Base-by-base conservation (phyloP, 2,797 vertebrate species). In the Phrynocephalus forsythii region DNA sequence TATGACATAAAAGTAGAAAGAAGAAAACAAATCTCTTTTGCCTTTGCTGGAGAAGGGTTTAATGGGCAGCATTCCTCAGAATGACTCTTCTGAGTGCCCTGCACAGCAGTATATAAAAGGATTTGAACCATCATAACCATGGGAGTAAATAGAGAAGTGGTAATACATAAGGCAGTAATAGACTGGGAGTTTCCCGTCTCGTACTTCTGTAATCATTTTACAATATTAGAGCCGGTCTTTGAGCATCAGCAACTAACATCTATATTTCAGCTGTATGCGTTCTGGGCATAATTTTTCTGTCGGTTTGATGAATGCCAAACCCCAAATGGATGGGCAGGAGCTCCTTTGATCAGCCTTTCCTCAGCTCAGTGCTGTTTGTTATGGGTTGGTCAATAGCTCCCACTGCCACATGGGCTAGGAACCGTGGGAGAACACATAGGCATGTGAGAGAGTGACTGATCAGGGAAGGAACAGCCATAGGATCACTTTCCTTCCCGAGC, bases 51-150 rank as follows among this genome's bases (percentile, higher is more conserved):
- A 90, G 28, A n/a, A 75, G 86, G 84, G 82, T 44, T 86, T 87
- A 91, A 52, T 86, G 63, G 84, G 82, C 90, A 95, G 80, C 0
- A 0, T 7, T 83, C 6, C 24, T 90, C 48, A 79, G 69, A 90
- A 48, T 24, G 78, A 80, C 87, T 80, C 56, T 92, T 93, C 90
- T 86, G 50, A 84, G 72, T 44, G 68, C 63, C 85, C 20, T 52
- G 38, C 30, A 20, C 60, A 84, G 76, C 81, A 38, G 44, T 89
- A 86, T 79, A 89, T 88, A 92, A 92, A 84, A 63, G 0, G 20
- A 72, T 72, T 83, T 88, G 86, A 9, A 18, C 69, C 33, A 68
- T 66, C 75, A 63, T 79, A 91, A 91, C 2, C 79, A 85, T 79
- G 88, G 24, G 3, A 0, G 0, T 68, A 82, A 89, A 66, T 33